Evolutionary conservation across 2,888 invertebrate genomes (phyloP).

Genomic region (Oxycera nigricornis): DNA sequence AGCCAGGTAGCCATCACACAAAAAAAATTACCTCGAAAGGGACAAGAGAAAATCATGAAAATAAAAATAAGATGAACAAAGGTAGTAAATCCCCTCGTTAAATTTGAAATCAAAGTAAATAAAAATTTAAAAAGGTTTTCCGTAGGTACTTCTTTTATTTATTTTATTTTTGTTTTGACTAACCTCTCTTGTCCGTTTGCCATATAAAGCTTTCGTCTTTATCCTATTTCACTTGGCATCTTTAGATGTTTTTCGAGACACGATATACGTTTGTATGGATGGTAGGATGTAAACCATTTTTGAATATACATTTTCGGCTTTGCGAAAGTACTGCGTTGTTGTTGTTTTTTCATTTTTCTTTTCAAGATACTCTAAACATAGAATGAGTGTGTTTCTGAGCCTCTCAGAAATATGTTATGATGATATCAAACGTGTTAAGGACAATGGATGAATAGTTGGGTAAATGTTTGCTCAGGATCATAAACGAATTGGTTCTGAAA

Average conservation of each 20-base stretch:
- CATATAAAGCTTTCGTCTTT: background rate
- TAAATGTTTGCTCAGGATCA: too few relatives aligned
- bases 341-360: background rate
- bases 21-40: background rate
- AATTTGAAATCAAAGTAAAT: slow-evolving; percentile 39
- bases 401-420: too few relatives aligned
- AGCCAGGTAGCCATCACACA: background rate
- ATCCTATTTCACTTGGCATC: background rate
- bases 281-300: background rate
- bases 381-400: too few relatives aligned
- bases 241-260: background rate
- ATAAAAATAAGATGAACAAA: slow-evolving; percentile 5
- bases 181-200: background rate
- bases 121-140: slow-evolving; percentile 39
- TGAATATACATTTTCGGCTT: background rate
- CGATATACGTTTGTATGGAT: background rate
- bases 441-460: too few relatives aligned
- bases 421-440: too few relatives aligned
- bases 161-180: background rate
- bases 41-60: background rate
- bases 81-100: slow-evolving; percentile 40
- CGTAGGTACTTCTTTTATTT: background rate
- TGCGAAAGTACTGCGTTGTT: background rate
- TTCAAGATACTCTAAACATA: too few relatives aligned
- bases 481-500: too few relatives aligned